A percentile compares a stretch with the other conserved stretches of the same genome.
These are phyloP conservation scores for Heterocephalus glaber DNA, from an alignment of 2,113 vertebrate genomes.

Conservation along the genomic window DNA sequence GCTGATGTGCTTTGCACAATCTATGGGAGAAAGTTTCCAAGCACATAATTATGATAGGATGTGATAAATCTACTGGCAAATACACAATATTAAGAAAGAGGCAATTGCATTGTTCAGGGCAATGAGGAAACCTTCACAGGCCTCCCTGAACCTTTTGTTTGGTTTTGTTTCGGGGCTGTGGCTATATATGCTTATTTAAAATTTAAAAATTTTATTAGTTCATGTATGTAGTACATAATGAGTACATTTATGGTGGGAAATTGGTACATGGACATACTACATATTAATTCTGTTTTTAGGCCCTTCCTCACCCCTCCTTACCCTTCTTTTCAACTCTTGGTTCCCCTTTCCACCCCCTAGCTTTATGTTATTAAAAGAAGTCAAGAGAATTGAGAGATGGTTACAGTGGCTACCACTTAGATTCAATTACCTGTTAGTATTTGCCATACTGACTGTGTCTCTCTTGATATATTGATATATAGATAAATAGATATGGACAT, in stretches of 20 bases:
- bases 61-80: neutral
- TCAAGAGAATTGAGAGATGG: neutral
- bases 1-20: neutral
- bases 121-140: neutral
- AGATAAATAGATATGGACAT: neutral
- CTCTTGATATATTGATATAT: neutral
- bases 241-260: neutral
- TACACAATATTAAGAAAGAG: neutral
- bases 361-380: neutral
- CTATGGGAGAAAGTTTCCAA: neutral
- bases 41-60: neutral
- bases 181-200: neutral
- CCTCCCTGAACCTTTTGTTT: neutral
- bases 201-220: neutral
- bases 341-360: neutral
- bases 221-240: neutral
- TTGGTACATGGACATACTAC: neutral
- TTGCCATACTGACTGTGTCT: neutral
- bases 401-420: neutral
- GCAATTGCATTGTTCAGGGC: neutral
- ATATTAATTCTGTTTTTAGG: neutral
- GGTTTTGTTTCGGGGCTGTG: neutral
- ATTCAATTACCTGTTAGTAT: neutral
- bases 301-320: neutral
- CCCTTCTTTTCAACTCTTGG: neutral